A percentile compares a stretch with the other conserved stretches of the same genome.
Evolutionary conservation across 30 jellyfish, hydroid and myxozoan species (phyloP).

Genomic region (Aurelia aurita): DNA sequence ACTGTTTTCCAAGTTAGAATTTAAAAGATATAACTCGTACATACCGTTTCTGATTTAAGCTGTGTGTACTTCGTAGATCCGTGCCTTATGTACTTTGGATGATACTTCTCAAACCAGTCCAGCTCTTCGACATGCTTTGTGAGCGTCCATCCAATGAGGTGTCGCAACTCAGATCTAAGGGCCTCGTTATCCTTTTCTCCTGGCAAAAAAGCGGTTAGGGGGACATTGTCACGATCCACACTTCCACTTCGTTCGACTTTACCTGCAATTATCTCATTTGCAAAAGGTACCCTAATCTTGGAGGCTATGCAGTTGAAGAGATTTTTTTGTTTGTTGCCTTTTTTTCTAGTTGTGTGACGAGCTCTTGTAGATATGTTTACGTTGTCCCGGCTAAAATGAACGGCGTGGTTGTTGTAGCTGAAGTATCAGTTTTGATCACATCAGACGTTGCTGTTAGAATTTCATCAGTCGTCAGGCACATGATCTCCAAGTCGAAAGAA

Average conservation of each 20-base stretch:
- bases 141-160: neutral
- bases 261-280: neutral
- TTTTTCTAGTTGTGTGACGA: neutral
- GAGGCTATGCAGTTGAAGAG: slow-evolving; percentile 7
- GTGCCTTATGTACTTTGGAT: neutral
- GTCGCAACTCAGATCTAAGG: neutral
- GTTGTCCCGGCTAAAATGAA: slow-evolving; percentile 19
- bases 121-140: neutral
- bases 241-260: neutral
- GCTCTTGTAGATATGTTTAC: neutral
- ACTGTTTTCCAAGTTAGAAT: too few species aligned
- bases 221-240: neutral
- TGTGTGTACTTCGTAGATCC: slow-evolving; percentile 1
- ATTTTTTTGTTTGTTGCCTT: neutral
- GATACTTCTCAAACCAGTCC: neutral
- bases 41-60: neutral
- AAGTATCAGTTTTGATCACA: too few species aligned
- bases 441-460: too few species aligned
- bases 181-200: neutral
- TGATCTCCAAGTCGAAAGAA: too few species aligned
- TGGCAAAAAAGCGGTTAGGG: neutral
- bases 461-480: too few species aligned
- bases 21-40: neutral
- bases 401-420: too few species aligned
- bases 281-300: slow-evolving; percentile 1